These are phyloP conservation scores for Tachina fera DNA, from an alignment of 2,888 invertebrate genomes.

Conservation along the genomic window DNA sequence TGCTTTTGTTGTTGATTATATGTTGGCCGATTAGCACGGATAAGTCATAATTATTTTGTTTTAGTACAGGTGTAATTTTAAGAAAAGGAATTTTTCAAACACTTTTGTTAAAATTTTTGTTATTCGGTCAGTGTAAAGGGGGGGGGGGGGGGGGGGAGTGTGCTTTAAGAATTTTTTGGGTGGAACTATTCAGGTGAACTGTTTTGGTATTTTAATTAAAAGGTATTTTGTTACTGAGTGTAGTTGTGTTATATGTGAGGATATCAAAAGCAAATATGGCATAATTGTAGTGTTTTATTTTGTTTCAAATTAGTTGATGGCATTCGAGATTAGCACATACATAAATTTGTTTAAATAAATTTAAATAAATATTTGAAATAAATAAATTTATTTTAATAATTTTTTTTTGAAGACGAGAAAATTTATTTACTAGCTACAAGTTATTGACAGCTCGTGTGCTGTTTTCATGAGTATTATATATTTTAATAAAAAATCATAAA, in stretches of 20 bases:
- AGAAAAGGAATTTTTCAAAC: slow-evolving; percentile 20
- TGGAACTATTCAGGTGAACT: slow-evolving; percentile 17
- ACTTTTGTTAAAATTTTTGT: slow-evolving; percentile 19
- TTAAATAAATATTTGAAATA: no score
- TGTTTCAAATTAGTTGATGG: no score
- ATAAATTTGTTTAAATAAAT: no score
- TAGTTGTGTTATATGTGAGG: not conserved
- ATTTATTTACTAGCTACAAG: no score
- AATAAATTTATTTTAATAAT: no score
- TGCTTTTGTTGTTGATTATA: slow-evolving; percentile 61
- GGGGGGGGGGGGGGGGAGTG: not conserved
- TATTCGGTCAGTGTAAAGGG: no score
- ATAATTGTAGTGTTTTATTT: not conserved
- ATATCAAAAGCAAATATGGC: not conserved
- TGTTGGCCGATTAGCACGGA: slow-evolving; percentile 68
- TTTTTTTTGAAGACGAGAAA: no score
- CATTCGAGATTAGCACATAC: no score
- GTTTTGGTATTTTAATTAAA: slow-evolving; percentile 48
- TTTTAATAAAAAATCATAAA: no score
- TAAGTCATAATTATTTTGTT: slow-evolving; percentile 69
- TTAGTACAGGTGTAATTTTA: slow-evolving; percentile 60
- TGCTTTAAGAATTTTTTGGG: slow-evolving; percentile 5
- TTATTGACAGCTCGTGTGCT: no score
- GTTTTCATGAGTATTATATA: no score
- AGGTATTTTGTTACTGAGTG: not conserved